phyloP scores from a whole-genome alignment of 1,140 invertebrate genomes.

The Anadara kagoshimensis region DNA sequence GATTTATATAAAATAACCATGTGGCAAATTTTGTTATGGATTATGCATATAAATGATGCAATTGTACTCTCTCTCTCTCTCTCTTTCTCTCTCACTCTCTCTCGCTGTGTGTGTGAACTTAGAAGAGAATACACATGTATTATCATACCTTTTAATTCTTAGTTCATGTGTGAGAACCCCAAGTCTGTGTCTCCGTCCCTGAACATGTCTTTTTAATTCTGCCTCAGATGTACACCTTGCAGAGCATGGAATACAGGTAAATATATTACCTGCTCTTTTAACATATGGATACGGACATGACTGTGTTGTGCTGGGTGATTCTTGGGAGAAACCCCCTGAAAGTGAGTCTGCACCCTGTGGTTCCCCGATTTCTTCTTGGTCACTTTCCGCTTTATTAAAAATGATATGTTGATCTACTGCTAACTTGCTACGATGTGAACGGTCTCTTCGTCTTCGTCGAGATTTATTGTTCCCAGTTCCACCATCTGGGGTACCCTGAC shows the following conservation, averaged over 20 bases:
- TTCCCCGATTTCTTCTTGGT: not conserved
- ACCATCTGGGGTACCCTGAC: not conserved
- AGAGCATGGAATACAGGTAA: slow-evolving; percentile 29
- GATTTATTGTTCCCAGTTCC: not conserved
- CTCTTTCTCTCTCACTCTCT: no score
- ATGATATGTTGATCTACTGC: slow-evolving; percentile 44
- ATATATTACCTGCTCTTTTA: slow-evolving; percentile 22
- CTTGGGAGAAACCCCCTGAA: not conserved
- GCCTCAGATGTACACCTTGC: slow-evolving; percentile 40
- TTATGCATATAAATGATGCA: no score
- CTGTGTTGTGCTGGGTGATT: not conserved
- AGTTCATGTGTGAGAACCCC: slow-evolving; percentile 35
- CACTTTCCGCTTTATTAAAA: slow-evolving; percentile 27
- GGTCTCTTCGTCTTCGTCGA: slow-evolving; percentile 10
- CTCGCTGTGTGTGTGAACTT: no score
- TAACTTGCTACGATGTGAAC: slow-evolving; percentile 10
- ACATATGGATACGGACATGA: slow-evolving; percentile 1
- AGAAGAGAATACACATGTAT: not conserved
- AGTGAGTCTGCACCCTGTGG: not conserved
- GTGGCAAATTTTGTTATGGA: no score
- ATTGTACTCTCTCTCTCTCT: no score
- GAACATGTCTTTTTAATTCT: slow-evolving; percentile 37
- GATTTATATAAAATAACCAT: no score
- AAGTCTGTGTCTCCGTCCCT: slow-evolving; percentile 42
- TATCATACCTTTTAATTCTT: slow-evolving; percentile 34